Base-by-base conservation (phyloP, 2,888 invertebrate genomes). In the Plagodis dolabraria region DNA sequence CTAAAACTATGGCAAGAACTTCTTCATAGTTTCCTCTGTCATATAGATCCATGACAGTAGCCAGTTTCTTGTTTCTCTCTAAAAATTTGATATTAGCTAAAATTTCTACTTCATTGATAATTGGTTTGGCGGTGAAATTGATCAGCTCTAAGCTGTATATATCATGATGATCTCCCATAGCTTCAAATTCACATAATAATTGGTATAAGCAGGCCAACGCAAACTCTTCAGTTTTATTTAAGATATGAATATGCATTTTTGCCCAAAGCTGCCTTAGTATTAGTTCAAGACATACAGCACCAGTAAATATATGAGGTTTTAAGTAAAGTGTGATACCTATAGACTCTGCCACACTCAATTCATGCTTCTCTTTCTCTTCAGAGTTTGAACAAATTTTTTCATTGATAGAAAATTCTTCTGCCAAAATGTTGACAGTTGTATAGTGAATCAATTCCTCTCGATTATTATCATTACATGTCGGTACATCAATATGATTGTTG, bases 31-130 rank as follows among this genome's bases (percentile, higher is more conserved):
- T 93, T 45, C 94, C 93, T 12, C 91, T 91, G 33, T 95, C 94
- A 79, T 95, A 96, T n/a, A 96, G 85, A 57, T 94, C 93, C 79
- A 95, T 93, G 0, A 96, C 94, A 69, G 95, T 94, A 10, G 94
- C 94, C 33, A 96, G 80, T 67, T 89, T 89, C 67, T 92, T 93
- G 75, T 93, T 93, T 64, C 93, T 86, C 67, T 93, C 92, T 43
- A 92, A 80, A 62, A 85, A 88, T 56, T 86, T 86, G 0, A 93
- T 86, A 34, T 85, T 83, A 36, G 79, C 79, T 43, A 77, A 69
- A 44, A 89, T 80, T 77, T 87, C 88, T 65, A 62, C 70, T 65
- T 87, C 84, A 68, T 82, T 88, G 57, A 93, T 82, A 5, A 70
- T 59, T 36, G 91, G 82, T 71, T 91, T 92, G 48, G 83, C 86